Base-by-base conservation (phyloP, 2,113 vertebrate genomes). In the Sinocyclocheilus anshuiensis region DNA sequence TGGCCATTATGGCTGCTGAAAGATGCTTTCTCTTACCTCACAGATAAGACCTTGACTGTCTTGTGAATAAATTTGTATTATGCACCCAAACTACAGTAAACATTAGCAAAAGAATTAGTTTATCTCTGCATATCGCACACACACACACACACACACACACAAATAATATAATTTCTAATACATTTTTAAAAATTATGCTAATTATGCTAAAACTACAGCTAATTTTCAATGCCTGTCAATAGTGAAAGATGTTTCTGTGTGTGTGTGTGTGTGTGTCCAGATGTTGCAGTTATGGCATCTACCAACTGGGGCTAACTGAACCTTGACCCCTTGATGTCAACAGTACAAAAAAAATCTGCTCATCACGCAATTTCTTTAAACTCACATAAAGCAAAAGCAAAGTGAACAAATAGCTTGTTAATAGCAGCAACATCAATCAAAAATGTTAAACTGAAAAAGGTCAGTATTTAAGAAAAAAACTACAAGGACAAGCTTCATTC, bases 1-100 rank as follows among this genome's bases (percentile, higher is more conserved):
- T 36, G 45, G 26, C 26, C 81, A 50, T 83, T 29, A 77, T 26
- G 24, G 16, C 36, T 50, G 71, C 75, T 48, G 71, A 77, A 65
- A 65, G 33, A 71, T 6, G 33, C 55, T 61, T 24, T 78, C 39
- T 69, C 80, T 29, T 16, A 45, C 57, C 36, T 13, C 59, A 50
- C 22, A 81, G 79, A 67, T 81, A 69, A 81, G 24, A 50, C 36
- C 42, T 24, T 18, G 24, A 77, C 80, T 45, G 24, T 26, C 16
- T 69, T 1, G 24, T 82, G 42, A 82, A 82, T 50, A 13, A n/a
- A 82, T 48, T 81, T 67, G 29, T n/a, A 81, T 48, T 26, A 67
- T 24, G 13, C 39, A 24, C n/a, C 42, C 33, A 36, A 63, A n/a
- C 63, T 29, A 82, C 24, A 83, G 39, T 13, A 22, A 29, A 83